These are phyloP conservation scores for Drosophila diplacantha DNA, from an alignment of 2,888 invertebrate species.

Conservation along the genomic window DNA sequence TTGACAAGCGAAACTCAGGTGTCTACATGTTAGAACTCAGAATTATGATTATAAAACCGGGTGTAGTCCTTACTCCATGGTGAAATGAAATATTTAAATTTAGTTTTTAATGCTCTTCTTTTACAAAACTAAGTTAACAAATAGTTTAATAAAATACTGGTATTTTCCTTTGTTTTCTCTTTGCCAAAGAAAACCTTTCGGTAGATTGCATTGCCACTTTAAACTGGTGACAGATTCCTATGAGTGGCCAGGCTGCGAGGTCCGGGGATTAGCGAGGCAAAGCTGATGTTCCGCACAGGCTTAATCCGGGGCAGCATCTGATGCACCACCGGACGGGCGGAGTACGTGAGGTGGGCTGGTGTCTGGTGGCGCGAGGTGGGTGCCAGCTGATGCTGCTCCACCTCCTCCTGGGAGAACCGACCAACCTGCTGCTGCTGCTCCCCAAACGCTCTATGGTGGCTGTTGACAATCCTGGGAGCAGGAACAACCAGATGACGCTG, in stretches of 20 bases:
- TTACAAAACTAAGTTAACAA: slow-evolving; percentile 1
- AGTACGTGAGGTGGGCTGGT: slow-evolving; percentile 61
- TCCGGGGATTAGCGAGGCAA: slow-evolving; percentile 38
- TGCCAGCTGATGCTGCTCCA: not conserved
- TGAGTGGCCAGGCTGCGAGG: slow-evolving; percentile 30
- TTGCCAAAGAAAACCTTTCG: not conserved
- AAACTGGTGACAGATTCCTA: slow-evolving; percentile 21
- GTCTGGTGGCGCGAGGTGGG: slow-evolving; percentile 23
- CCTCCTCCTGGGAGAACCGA: slow-evolving; percentile 2
- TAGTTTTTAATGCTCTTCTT: not conserved
- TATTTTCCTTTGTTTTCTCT: not conserved
- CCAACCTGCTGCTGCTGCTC: slow-evolving; percentile 8
- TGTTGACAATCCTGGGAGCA: slow-evolving; percentile 40
- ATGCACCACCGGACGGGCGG: slow-evolving; percentile 59
- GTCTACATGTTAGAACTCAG: slow-evolving; percentile 13
- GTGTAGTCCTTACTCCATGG: not conserved
- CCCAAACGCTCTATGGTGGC: not conserved
- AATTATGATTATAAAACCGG: slow-evolving; percentile 3
- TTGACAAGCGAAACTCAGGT: slow-evolving; percentile 33
- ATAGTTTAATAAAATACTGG: too few species aligned
- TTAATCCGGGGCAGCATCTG: slow-evolving; percentile 58
- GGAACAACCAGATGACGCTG: slow-evolving; percentile 18
- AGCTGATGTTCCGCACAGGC: slow-evolving; percentile 59
- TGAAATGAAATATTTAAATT: not conserved
- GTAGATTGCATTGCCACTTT: not conserved